phyloP scores from a whole-genome alignment of 2,888 invertebrate species.

The Pherbina coryleti region DNA sequence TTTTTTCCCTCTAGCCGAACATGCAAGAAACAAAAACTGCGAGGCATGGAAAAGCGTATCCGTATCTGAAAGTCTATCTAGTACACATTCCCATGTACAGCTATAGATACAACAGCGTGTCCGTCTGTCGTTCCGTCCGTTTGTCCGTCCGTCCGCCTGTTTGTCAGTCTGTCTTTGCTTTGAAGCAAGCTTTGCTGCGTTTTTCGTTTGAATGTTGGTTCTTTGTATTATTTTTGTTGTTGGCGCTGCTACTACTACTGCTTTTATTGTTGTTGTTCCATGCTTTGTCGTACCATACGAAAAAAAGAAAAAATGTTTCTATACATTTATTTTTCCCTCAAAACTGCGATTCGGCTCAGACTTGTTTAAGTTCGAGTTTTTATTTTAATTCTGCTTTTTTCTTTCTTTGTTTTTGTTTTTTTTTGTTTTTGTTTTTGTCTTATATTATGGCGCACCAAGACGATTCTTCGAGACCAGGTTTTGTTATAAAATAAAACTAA shows the following conservation, averaged over 20 bases:
- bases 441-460: constrained; percentile 20
- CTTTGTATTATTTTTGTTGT: constrained; percentile 13
- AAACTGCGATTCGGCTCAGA: constrained; percentile 28
- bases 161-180: constrained; percentile 8
- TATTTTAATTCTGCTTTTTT: constrained; percentile 4
- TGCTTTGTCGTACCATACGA: background rate
- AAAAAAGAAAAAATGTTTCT: background rate
- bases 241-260: background rate
- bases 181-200: constrained; percentile 26
- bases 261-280: constrained; percentile 2
- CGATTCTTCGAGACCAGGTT: constrained; percentile 19
- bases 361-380: constrained; percentile 23
- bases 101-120: background rate
- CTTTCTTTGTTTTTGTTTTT: background rate
- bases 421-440: background rate
- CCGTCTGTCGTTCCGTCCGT: background rate
- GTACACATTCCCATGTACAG: background rate
- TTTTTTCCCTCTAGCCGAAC: background rate
- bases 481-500: constrained; percentile 1
- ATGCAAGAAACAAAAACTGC: constrained; percentile 2
- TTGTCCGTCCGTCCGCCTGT: background rate
- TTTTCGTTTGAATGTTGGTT: constrained; percentile 25
- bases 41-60: constrained; percentile 23
- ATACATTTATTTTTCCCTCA: constrained; percentile 4
- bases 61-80: constrained; percentile 17